Evolutionary conservation across 2,113 vertebrate species (phyloP), one percentile per base, ranked within the genome.

Genomic region (Indicator maculatus): DNA sequence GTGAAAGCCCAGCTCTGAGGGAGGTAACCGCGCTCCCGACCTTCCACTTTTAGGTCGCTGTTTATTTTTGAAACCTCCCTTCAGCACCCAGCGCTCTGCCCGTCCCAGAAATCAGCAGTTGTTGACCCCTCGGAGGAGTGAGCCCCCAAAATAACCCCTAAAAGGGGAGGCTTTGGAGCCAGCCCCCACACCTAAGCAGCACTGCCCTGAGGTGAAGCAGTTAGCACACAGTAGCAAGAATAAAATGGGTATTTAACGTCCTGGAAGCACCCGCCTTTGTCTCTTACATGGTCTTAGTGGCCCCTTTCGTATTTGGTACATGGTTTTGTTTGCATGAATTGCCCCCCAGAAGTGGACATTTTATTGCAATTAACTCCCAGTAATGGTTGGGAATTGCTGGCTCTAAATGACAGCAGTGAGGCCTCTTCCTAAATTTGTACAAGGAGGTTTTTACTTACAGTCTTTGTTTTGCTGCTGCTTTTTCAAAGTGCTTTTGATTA

Each of bases 361-460:
- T 75, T 65, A 21, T 14, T 56, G 50, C 55, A 67, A n/a, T 86
- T 63, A 81, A 3, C 12, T 77, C 69, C 19, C 61, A 12, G 4
- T 58, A 84, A 84, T 66, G 47, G 63, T 39, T 59, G 56, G 33
- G 81, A 92, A 75, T 94, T 86, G 58, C 74, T 90, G 78, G 58
- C 59, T 90, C 86, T 41, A 85, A 83, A 85, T 87, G 78, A 90
- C 70, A 70, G 80, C 73, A 85, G 73, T 94, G 93, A 88, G 94
- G 27, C 20, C 4, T 80, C 73, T 94, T 94, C 90, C 88, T 72
- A 72, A 93, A 90, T 92, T 39, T 78, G 56, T 73, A 81, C 65
- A 52, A 91, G 56, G 74, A 67, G 76, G 73, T 83, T 53, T 90
- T 92, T 67, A 66, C 88, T 83, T 83, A 31, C 85, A 27, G 71